Evolutionary conservation across 1,140 invertebrate species (phyloP), one percentile per base, ranked within the genome.

Genomic region (Helicoverpa armigera): DNA sequence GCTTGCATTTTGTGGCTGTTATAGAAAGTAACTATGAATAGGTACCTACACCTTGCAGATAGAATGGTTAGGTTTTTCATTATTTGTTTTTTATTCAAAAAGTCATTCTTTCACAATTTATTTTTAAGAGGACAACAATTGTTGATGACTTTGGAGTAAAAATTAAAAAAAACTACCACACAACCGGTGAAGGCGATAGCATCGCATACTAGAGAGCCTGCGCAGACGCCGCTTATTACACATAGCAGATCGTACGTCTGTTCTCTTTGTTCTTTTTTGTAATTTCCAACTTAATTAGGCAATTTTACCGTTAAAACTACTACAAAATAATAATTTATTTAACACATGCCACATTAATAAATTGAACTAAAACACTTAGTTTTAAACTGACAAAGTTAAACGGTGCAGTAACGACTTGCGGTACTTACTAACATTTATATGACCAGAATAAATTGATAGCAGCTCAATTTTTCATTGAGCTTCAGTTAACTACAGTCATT

Each of bases 141-240:
- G 16, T 48, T 50, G 35, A 69, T 23, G 65, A 56, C 23, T 56
- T 23, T 18, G 60, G 12, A 77, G n/a, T 35, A 67, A 65, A 67
- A 77, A 77, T 77, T 77, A 67, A 77, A 77, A 60, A 75, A 54
- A 16, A 35, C 35, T 48, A 50, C 51, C 48, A 43, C 61, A 23
- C 60, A 63, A 16, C 74, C 74, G 74, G 61, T 77, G 60, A 29
- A 10, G 23, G 14, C 31, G 75, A 77, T 77, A 77, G 61, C 48
- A 77, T 77, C 75, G 61, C 75, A 56, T 77, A 67, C 75, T 67
- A 50, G 60, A 50, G 23, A 65, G 14, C 23, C 50, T 77, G 75
- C 43, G 73, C 75, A 65, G 16, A 77, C 75, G 56, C 23, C 29
- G 60, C 23, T 65, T 63, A 61, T 50, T 35, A 65, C 61, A 67